Percentiles rank a stretch among this genome's conserved stretches.
Evolutionary conservation across 2,113 vertebrate genomes (phyloP).

Genomic region (Odocoileus hemionus): DNA sequence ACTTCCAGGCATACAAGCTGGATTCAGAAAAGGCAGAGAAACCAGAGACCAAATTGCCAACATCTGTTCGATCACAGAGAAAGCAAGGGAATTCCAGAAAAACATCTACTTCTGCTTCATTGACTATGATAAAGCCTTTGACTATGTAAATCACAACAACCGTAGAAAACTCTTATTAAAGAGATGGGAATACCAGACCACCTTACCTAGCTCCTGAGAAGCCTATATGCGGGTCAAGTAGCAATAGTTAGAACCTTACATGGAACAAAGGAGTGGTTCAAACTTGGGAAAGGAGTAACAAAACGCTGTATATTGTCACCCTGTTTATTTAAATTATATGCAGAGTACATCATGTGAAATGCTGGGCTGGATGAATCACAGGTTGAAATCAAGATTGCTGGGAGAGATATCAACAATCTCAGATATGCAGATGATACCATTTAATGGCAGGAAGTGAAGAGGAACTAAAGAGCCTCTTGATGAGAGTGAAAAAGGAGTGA

Average conservation of each 20-base stretch:
- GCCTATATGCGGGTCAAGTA: neutral
- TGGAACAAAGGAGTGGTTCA: neutral
- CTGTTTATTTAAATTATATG: neutral
- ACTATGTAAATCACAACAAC: neutral
- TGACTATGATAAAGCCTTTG: neutral
- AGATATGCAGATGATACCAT: neutral
- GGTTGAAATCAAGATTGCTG: neutral
- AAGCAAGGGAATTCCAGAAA: neutral
- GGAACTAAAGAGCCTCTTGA: neutral
- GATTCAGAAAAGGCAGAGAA: neutral
- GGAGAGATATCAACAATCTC: neutral
- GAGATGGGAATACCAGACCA: neutral
- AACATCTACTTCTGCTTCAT: neutral
- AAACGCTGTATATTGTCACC: neutral
- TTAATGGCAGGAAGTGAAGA: neutral
- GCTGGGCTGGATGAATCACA: neutral
- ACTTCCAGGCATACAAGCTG: neutral
- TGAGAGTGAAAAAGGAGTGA: neutral
- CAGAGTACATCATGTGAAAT: neutral
- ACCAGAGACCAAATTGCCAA: neutral
- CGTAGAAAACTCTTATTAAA: neutral
- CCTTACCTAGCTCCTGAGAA: neutral
- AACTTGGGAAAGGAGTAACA: neutral
- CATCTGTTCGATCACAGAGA: rapidly evolving
- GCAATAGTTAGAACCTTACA: neutral